phyloP scores from a whole-genome alignment of 2,113 vertebrate species.

The Eublepharis macularius region DNA sequence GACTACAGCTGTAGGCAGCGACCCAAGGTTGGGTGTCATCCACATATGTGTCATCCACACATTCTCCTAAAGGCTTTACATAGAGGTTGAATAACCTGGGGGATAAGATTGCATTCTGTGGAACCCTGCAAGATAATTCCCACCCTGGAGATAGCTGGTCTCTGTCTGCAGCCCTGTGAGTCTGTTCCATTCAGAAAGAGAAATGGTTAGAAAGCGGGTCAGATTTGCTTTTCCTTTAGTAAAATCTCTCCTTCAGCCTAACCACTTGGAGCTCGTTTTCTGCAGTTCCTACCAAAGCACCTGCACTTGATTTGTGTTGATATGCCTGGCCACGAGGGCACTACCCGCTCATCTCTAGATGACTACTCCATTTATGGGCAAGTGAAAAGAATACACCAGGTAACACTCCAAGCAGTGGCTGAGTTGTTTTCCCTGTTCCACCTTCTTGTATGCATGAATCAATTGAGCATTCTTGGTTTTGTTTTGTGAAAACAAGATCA shows the following conservation, averaged over 20 bases:
- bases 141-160: too few relatives aligned
- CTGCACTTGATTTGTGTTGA: slow-evolving; percentile 91
- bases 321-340: slow-evolving; percentile 94
- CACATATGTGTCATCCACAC: too few relatives aligned
- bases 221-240: accelerated
- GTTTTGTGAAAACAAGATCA: not conserved
- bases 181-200: not conserved
- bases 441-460: not conserved
- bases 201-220: not conserved
- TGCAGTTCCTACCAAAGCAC: slow-evolving; percentile 85
- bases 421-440: not conserved
- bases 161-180: too few relatives aligned
- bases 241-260: not conserved
- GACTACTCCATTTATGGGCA: slow-evolving; percentile 92
- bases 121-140: too few relatives aligned
- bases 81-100: too few relatives aligned
- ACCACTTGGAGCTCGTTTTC: slow-evolving; percentile 29
- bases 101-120: too few relatives aligned
- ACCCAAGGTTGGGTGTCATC: too few relatives aligned
- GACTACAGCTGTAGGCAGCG: too few relatives aligned
- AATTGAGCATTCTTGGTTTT: not conserved
- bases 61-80: too few relatives aligned
- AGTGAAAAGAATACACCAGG: slow-evolving; percentile 90
- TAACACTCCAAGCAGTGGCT: slow-evolving; percentile 50
- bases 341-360: slow-evolving; percentile 82